A percentile compares a stretch with the other conserved stretches of the same genome.
Evolutionary conservation across 2,113 vertebrate genomes (phyloP).

Genomic region (cat (Felis catus)): DNA sequence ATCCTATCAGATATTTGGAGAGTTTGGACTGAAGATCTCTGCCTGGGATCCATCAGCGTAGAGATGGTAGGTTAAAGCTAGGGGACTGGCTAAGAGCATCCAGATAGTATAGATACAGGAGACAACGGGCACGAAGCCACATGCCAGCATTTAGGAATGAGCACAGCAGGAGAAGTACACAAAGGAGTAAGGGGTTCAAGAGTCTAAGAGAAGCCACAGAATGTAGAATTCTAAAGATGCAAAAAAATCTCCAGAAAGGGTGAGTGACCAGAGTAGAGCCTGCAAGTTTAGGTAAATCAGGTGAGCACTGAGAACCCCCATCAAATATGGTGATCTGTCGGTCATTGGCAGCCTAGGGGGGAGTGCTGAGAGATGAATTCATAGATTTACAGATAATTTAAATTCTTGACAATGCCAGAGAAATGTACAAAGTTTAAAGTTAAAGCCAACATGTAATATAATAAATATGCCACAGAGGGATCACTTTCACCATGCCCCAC

Average conservation of each 20-base stretch:
- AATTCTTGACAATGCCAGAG: background rate
- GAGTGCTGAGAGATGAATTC: background rate
- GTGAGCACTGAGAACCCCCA: background rate
- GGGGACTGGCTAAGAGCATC: background rate
- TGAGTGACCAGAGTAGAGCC: too few relatives aligned
- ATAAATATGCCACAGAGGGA: background rate
- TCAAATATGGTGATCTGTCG: accelerated
- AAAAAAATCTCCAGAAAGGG: background rate
- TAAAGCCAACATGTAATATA: background rate
- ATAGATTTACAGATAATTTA: background rate
- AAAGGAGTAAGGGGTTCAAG: background rate
- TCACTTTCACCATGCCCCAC: background rate
- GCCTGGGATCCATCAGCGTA: too few relatives aligned
- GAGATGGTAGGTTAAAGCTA: background rate
- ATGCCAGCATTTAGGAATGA: background rate
- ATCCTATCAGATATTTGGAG: background rate
- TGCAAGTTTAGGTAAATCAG: background rate
- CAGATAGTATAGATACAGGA: background rate
- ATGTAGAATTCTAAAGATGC: background rate
- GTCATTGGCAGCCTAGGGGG: background rate
- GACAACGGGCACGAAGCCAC: background rate
- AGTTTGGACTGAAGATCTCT: background rate
- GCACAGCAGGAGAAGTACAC: background rate
- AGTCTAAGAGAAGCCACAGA: background rate
- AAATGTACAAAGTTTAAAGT: background rate